These are phyloP conservation scores for Clarias fuscus DNA, from an alignment of 2,797 vertebrate genomes.

Conservation along the genomic window DNA sequence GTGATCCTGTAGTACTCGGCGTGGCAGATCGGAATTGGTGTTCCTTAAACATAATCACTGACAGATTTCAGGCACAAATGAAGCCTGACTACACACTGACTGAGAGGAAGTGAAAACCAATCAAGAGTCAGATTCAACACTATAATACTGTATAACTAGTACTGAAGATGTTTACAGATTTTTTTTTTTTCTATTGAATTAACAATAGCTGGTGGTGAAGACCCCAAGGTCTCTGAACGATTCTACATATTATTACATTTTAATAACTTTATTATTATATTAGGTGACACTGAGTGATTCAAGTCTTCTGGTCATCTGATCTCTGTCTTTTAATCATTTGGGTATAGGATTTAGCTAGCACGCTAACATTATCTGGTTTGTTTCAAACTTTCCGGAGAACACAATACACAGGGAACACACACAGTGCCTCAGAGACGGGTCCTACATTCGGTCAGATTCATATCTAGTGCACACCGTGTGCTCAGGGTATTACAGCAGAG, in stretches of 20 bases:
- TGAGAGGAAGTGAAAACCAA: neutral
- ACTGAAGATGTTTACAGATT: neutral
- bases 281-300: neutral
- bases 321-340: neutral
- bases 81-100: neutral
- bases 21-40: neutral
- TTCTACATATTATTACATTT: neutral
- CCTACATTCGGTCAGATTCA: conserved; percentile 25
- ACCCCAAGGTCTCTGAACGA: neutral
- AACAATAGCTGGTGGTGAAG: neutral
- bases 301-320: neutral
- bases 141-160: neutral
- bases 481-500: conserved; percentile 5
- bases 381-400: neutral
- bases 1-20: neutral
- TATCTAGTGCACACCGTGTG: conserved; percentile 7
- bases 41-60: neutral
- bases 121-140: neutral
- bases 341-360: neutral
- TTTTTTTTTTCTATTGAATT: neutral
- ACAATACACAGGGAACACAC: conserved; percentile 6
- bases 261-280: too few relatives aligned
- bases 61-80: neutral
- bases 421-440: conserved; percentile 11
- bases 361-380: neutral